These are phyloP conservation scores for Pangasianodon hypophthalmus DNA, from an alignment of 2,113 vertebrate genomes.

Conservation along the genomic window DNA sequence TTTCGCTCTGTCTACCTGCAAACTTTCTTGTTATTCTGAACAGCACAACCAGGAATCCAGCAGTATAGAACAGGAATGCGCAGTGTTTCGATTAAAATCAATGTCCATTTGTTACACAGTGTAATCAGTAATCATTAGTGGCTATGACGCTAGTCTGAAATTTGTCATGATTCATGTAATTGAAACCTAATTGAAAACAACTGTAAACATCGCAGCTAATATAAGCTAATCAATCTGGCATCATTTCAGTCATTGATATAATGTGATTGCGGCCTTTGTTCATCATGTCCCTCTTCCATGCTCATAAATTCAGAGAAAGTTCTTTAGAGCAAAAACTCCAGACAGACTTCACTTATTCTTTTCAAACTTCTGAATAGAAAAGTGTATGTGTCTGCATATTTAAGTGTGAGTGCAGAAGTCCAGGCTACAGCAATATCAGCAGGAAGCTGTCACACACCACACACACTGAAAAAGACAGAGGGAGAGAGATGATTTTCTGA, in stretches of 20 bases:
- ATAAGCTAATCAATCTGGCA: conserved; percentile 42
- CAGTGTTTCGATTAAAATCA: conserved; percentile 19
- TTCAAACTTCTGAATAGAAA: conserved; percentile 15
- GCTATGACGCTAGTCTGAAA: conserved; percentile 3
- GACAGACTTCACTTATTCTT: not conserved
- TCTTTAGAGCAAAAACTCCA: not conserved
- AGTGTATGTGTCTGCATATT: conserved; percentile 5
- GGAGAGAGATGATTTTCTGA: not conserved
- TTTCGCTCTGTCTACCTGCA: not conserved
- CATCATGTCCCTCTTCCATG: conserved; percentile 11
- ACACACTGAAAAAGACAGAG: not conserved
- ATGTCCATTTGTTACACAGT: conserved; percentile 1
- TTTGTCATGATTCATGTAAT: conserved; percentile 23
- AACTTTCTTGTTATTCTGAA: not conserved
- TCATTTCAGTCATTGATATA: conserved; percentile 16
- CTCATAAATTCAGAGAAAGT: not conserved
- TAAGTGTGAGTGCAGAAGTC: not conserved
- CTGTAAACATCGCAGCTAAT: conserved; percentile 28
- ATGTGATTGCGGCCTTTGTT: conserved; percentile 27
- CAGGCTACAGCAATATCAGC: not conserved
- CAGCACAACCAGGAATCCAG: not conserved
- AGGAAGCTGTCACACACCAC: conserved; percentile 4
- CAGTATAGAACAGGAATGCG: not conserved
- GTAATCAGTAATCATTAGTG: conserved; percentile 33
- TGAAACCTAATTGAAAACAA: conserved; percentile 34